phyloP scores from a whole-genome alignment of 2,888 invertebrate species.

The Noctuana brunneofusca region DNA sequence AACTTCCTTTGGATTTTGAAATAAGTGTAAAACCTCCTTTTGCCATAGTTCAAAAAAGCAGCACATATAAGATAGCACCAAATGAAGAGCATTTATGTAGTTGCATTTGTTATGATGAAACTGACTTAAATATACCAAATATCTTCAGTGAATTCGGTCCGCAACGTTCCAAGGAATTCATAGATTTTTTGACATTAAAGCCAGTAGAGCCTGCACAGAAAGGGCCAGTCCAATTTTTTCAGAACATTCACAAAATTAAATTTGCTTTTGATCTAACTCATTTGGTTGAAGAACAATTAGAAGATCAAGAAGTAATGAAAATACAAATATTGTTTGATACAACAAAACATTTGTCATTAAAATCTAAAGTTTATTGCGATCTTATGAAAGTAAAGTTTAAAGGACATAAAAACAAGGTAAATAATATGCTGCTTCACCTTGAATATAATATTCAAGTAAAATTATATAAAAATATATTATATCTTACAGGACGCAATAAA shows the following conservation, averaged over 20 bases:
- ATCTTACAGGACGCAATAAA: conserved; percentile 83
- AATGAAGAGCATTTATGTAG: conserved; percentile 65
- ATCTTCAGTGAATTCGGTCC: conserved; percentile 53
- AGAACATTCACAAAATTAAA: conserved; percentile 75
- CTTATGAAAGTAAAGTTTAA: conserved; percentile 68
- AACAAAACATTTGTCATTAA: conserved; percentile 65
- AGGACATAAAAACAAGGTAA: conserved; percentile 73
- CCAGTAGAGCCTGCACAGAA: conserved; percentile 62
- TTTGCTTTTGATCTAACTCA: conserved; percentile 68
- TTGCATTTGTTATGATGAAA: conserved; percentile 66
- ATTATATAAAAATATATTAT: background rate
- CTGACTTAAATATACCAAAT: conserved; percentile 61
- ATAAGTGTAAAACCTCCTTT: conserved; percentile 78
- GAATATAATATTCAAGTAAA: background rate
- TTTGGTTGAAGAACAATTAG: conserved; percentile 62
- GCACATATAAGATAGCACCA: conserved; percentile 61
- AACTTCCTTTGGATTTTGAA: conserved; percentile 73
- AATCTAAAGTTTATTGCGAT: conserved; percentile 69
- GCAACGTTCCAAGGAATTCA: conserved; percentile 55
- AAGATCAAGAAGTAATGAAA: conserved; percentile 74
- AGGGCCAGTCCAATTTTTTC: conserved; percentile 66
- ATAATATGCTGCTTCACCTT: background rate
- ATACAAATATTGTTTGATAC: conserved; percentile 73
- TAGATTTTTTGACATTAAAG: conserved; percentile 67
- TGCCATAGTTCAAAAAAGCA: conserved; percentile 64